Evolutionary conservation across 64 coral and sea anemone species (phyloP), one percentile per base, ranked within the genome.

Genomic region (Montipora capricornis): DNA sequence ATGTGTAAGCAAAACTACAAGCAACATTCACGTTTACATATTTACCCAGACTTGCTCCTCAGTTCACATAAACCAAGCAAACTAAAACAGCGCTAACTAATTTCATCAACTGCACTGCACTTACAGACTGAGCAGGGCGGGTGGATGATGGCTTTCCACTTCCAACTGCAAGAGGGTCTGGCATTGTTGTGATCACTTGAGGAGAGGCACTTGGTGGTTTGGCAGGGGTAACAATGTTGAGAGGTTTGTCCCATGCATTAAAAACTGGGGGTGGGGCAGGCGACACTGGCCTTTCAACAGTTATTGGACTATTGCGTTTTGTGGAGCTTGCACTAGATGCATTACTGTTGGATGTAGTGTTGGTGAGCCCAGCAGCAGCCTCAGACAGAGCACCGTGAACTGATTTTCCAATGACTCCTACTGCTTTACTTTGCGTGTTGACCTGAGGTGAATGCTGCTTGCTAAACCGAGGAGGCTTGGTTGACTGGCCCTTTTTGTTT

Each of bases 111-210:
- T 15, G 29, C 16, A 80, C 1, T 47, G 1, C 8, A 91, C 89
- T 94, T 47, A 97, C 96, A 26, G 84, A 82, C 53, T 88, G 89
- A 11, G 87, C 74, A 37, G 75, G 59, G 60, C 96, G 51, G 59
- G 87, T 68, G 47, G 95, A 94, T 13, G 94, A 95, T 14, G 96
- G 96, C 26, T 97, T 97, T 50, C 96, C 96, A 89, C 96, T 97
- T 74, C 96, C 96, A 79, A 97, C 96, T 88, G 96, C 96, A 9
- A 97, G 90, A 84, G 96, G 96, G 92, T 97, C 96, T 57, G 93
- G 96, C 2, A 91, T 68, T 45, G 62, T 89, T 7, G 93, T 75
- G 64, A 89, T 76, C 51, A 89, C 17, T 1, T 74, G 83, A 57
- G 88, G 20, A 20, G 84, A 47, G 11, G 73, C 82, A 29, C 89